Percentiles rank a stretch among this genome's conserved stretches.
These are phyloP conservation scores for Chondrilla cf. caribensis DNA, from an alignment of 37 sponge, comb jelly and placozoan species.

Conservation along the genomic window DNA sequence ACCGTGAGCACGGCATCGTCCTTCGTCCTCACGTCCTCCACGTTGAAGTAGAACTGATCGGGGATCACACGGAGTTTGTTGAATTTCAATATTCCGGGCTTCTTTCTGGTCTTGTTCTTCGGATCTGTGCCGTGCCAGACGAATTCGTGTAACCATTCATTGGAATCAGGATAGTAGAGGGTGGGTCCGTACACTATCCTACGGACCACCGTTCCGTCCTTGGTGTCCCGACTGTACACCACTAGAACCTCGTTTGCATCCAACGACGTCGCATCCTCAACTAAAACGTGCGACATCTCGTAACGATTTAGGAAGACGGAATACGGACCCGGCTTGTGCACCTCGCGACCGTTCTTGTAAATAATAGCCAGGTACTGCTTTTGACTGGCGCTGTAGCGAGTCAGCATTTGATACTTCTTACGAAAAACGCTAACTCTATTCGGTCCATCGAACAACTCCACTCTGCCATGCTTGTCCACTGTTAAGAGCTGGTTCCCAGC, in stretches of 20 bases:
- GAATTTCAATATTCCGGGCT: conserved; percentile 67
- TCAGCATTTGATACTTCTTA: conserved; percentile 37
- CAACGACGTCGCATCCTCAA: conserved; percentile 55
- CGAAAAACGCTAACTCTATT: conserved; percentile 43
- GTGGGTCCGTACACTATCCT: conserved; percentile 78
- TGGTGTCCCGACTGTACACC: conserved; percentile 64
- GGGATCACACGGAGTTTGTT: conserved; percentile 86
- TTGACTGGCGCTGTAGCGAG: conserved; percentile 62
- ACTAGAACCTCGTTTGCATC: conserved; percentile 89
- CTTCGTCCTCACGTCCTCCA: conserved; percentile 76
- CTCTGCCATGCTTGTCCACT: conserved; percentile 45
- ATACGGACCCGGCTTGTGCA: conserved; percentile 69
- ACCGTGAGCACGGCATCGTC: conserved; percentile 88
- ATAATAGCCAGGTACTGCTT: conserved; percentile 57
- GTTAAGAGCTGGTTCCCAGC: conserved; percentile 47
- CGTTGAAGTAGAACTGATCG: conserved; percentile 91
- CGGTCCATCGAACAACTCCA: conserved; percentile 59
- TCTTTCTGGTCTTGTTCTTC: conserved; percentile 79
- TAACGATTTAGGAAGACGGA: conserved; percentile 62
- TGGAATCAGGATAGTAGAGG: conserved; percentile 66
- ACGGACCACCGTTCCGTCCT: conserved; percentile 55
- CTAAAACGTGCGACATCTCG: conserved; percentile 29
- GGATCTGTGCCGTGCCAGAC: conserved; percentile 85
- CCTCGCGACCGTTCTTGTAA: conserved; percentile 47
- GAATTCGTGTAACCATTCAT: conserved; percentile 89